A percentile compares a stretch with the other conserved stretches of the same genome.
phyloP scores from a whole-genome alignment of 2,888 invertebrate genomes.

The Eupithecia pulchellata region DNA sequence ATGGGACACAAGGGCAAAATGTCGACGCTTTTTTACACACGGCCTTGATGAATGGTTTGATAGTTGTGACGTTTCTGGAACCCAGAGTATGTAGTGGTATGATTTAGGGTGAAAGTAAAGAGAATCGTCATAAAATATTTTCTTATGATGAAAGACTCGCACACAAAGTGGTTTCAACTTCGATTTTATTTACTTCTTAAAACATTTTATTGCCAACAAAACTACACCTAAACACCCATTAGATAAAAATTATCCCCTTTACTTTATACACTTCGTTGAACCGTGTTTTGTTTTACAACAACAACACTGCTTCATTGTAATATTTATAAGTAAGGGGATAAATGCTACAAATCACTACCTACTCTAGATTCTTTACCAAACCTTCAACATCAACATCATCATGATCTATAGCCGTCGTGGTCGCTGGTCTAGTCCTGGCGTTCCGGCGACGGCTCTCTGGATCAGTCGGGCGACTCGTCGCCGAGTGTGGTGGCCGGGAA shows the following conservation, averaged over 20 bases:
- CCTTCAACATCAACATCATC: constrained; percentile 43
- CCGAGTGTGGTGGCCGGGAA: constrained; percentile 94
- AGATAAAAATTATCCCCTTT: constrained; percentile 13
- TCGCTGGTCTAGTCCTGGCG: constrained; percentile 68
- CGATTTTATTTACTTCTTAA: neutral
- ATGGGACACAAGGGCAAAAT: constrained; percentile 30
- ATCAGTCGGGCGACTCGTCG: constrained; percentile 85
- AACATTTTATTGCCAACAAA: constrained; percentile 31
- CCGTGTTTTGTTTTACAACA: neutral
- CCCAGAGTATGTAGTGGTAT: constrained; percentile 20
- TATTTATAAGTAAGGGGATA: neutral
- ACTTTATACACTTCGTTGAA: neutral
- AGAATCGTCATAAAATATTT: neutral
- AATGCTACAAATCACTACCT: constrained; percentile 21
- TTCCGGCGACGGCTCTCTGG: constrained; percentile 83
- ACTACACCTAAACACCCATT: constrained; percentile 31
- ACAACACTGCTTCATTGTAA: neutral
- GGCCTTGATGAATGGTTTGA: constrained; percentile 22
- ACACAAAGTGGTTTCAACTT: neutral
- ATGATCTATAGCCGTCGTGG: constrained; percentile 64
- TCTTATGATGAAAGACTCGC: neutral
- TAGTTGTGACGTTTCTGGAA: constrained; percentile 31
- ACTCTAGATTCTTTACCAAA: constrained; percentile 29
- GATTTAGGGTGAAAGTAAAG: neutral
- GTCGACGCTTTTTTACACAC: constrained; percentile 28